Evolutionary conservation across 2,888 invertebrate genomes (phyloP).

Genomic region (Lasioglossum leucozonium): DNA sequence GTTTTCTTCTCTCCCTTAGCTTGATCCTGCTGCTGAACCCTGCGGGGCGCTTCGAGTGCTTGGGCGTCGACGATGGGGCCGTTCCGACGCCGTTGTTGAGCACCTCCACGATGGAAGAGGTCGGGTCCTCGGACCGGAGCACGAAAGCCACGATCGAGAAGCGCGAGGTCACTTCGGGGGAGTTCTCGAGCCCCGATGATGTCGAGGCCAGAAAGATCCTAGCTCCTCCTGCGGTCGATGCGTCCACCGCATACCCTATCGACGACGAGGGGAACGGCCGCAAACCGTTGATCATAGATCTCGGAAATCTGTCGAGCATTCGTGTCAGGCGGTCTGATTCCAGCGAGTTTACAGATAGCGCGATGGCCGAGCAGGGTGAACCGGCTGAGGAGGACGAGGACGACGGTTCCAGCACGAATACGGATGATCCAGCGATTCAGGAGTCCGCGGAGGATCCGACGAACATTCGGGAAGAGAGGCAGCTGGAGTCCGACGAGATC

Average conservation of each 20-base stretch:
- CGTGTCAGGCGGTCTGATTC: constrained; percentile 9
- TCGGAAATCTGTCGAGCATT: neutral
- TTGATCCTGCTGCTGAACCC: neutral
- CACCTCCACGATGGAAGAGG: neutral
- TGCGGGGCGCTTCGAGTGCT: constrained; percentile 2
- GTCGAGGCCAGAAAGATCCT: neutral
- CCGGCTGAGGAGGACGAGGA: neutral
- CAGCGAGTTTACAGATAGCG: neutral
- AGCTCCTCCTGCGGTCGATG: neutral
- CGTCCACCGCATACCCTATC: neutral
- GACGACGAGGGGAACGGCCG: neutral
- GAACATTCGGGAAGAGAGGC: constrained; percentile 14
- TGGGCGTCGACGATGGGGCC: neutral
- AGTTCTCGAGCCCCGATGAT: neutral
- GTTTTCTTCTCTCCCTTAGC: neutral
- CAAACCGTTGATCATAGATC: neutral
- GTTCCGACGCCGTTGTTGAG: neutral
- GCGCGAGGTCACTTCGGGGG: neutral
- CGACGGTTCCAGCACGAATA: neutral
- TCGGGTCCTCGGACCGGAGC: neutral
- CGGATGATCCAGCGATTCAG: neutral
- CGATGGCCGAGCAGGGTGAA: neutral
- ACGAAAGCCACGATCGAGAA: neutral
- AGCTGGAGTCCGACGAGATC: constrained; percentile 8
- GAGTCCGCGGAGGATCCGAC: neutral